These are phyloP conservation scores for Aurelia sp. DNA, from an alignment of 30 jellyfish, hydroid and myxozoan species.

Conservation along the genomic window DNA sequence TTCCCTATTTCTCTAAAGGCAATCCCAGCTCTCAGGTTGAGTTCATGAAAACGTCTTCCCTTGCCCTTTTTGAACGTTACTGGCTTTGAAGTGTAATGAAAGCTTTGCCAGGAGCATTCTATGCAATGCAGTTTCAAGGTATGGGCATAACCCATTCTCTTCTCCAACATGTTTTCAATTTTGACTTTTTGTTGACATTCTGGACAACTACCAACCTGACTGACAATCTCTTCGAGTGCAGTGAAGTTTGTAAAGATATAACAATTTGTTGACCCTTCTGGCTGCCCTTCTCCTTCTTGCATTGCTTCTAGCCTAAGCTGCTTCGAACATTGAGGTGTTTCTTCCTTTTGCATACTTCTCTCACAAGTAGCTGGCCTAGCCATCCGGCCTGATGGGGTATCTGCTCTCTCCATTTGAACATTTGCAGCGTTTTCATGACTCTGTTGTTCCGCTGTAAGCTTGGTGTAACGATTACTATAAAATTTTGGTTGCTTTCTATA, in stretches of 20 bases:
- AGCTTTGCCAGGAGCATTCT: no score
- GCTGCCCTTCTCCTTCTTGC: neutral
- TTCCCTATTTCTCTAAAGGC: neutral
- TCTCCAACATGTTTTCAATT: neutral
- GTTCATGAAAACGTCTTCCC: no score
- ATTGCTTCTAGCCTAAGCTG: constrained; percentile 11
- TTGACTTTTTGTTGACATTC: neutral
- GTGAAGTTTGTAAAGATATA: neutral
- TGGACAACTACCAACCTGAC: neutral
- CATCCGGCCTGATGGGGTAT: neutral
- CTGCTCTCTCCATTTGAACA: neutral
- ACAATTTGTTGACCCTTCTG: constrained; percentile 11
- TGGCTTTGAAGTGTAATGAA: no score
- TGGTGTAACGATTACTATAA: constrained; percentile 12
- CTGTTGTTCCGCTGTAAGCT: neutral
- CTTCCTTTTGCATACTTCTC: neutral
- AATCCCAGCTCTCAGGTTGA: no score
- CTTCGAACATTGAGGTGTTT: constrained; percentile 9
- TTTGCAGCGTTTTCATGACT: neutral
- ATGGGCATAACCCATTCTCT: constrained; percentile 19
- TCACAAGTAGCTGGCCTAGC: constrained; percentile 6
- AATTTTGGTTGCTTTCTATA: constrained; percentile 2
- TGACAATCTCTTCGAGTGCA: constrained; percentile 9
- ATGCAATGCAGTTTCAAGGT: neutral
- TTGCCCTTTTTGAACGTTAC: no score